Evolutionary conservation across 2,113 vertebrate species (phyloP).

Genomic region (Poeciliopsis prolifica): DNA sequence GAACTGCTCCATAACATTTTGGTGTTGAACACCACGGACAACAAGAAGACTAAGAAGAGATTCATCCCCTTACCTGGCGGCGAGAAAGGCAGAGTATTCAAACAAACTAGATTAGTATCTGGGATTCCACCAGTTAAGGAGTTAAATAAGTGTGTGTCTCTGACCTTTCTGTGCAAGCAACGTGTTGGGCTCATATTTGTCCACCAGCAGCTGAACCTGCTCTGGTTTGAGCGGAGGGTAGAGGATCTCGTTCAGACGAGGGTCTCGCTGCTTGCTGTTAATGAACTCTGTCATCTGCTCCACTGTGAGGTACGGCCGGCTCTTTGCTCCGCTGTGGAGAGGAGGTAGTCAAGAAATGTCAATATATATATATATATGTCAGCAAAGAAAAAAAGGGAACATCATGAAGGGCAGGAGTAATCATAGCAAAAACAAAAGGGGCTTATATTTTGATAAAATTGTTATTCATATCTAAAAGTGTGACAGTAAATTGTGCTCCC

Average conservation of each 20-base stretch:
- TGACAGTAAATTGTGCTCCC: conserved; percentile 36
- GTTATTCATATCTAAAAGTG: conserved; percentile 45
- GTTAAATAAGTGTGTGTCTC: conserved; percentile 47
- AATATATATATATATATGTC: background rate
- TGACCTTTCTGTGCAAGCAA: conserved; percentile 90
- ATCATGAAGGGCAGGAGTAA: conserved; percentile 32
- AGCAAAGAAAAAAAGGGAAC: conserved; percentile 7
- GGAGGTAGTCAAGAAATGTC: background rate
- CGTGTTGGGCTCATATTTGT: conserved; percentile 93
- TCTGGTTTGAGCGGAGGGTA: conserved; percentile 95
- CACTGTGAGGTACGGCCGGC: conserved; percentile 89
- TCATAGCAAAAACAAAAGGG: conserved; percentile 36
- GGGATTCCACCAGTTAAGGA: no score
- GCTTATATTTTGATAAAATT: conserved; percentile 67
- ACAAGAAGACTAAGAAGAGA: no score
- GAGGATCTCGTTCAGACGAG: conserved; percentile 96
- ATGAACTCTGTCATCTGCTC: conserved; percentile 98
- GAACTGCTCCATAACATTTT: no score
- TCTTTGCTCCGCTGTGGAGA: conserved; percentile 89
- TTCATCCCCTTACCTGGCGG: no score
- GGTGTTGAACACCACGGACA: no score
- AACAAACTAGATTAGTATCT: no score
- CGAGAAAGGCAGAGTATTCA: no score
- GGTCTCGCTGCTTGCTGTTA: conserved; percentile 93
- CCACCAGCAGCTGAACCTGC: conserved; percentile 94